A percentile compares a stretch with the other conserved stretches of the same genome.
Conservation (phyloP, 1,140 invertebrate species). For the Sitobion miscanthi region DNA sequence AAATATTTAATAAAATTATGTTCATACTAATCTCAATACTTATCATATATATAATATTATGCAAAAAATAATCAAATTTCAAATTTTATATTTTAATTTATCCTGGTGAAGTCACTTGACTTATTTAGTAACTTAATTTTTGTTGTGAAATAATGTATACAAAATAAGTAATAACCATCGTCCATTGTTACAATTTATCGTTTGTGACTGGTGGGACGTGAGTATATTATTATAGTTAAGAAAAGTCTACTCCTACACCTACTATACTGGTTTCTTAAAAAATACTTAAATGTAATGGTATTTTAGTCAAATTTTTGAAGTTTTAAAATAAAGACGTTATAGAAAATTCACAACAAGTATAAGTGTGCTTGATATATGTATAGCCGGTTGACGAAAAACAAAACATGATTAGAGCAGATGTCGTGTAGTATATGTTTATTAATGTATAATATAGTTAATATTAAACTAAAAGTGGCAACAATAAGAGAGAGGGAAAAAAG, state of each 20-base stretch:
- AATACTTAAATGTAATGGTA: not conserved
- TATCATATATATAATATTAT: not conserved
- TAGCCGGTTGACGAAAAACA: not conserved
- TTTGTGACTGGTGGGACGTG: not conserved
- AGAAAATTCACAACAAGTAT: not conserved
- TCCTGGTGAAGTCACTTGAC: not conserved
- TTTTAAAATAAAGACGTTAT: not conserved
- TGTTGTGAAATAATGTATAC: not conserved
- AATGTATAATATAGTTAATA: constrained; percentile 18
- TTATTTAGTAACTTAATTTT: not conserved
- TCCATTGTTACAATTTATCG: not conserved
- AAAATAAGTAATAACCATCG: not conserved
- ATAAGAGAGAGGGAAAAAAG: not conserved
- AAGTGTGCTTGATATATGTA: not conserved
- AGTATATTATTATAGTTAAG: not conserved
- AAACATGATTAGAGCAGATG: constrained; percentile 11
- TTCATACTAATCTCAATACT: not conserved
- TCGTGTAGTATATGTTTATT: constrained; percentile 30
- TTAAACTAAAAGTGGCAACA: not conserved
- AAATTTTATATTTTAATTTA: not conserved
- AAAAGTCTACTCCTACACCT: not conserved
- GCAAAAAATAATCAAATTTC: not conserved
- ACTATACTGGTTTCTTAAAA: not conserved
- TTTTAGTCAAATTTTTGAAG: not conserved
- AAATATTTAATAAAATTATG: not conserved